phyloP scores from a whole-genome alignment of 2,797 vertebrate genomes.

The Hemibagrus guttatus region DNA sequence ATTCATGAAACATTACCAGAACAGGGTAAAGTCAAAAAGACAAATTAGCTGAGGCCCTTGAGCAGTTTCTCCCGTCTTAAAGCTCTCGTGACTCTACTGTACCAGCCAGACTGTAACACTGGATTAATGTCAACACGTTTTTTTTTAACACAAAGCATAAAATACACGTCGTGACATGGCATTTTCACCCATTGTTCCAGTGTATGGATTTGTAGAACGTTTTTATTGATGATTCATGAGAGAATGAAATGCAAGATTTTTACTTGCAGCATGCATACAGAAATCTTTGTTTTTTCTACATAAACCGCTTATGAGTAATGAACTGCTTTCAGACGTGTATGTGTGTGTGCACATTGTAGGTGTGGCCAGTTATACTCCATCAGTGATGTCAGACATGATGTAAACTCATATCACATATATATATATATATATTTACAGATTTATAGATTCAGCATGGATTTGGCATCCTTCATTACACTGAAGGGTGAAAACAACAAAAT shows the following conservation, averaged over 20 bases:
- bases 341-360: neutral
- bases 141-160: neutral
- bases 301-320: constrained; percentile 30
- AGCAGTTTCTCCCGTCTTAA: neutral
- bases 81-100: neutral
- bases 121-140: neutral
- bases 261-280: neutral
- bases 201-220: neutral
- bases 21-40: neutral
- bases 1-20: no score
- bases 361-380: neutral
- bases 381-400: neutral
- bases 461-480: neutral
- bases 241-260: neutral
- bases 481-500: neutral
- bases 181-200: neutral
- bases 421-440: neutral
- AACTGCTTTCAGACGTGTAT: neutral
- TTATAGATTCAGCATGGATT: neutral
- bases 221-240: neutral
- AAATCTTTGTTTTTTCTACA: neutral
- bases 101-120: neutral
- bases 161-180: neutral
- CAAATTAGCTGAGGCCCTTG: neutral
- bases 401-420: neutral